Evolutionary conservation across 2,888 invertebrate species (phyloP).

Genomic region (Horisme vitalbata): DNA sequence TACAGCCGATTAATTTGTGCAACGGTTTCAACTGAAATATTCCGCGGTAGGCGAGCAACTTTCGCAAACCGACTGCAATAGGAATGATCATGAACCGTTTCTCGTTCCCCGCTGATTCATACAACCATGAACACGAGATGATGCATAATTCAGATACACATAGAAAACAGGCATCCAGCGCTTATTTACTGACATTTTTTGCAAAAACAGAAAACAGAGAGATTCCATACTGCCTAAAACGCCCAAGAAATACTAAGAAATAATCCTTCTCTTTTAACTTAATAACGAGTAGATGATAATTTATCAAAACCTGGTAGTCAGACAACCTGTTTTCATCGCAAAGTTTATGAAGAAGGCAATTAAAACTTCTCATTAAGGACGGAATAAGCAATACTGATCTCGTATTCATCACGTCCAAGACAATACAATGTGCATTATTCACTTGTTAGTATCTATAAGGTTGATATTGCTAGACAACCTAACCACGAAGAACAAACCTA

Average conservation of each 20-base stretch:
- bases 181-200: not conserved
- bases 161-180: constrained; percentile 2
- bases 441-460: too few species aligned
- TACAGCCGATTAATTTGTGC: constrained; percentile 21
- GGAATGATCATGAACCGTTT: constrained; percentile 55
- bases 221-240: too few species aligned
- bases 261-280: not conserved
- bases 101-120: constrained; percentile 54
- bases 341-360: constrained; percentile 23
- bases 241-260: too few species aligned
- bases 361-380: constrained; percentile 25
- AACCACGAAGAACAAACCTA: too few species aligned
- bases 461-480: too few species aligned
- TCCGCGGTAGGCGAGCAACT: constrained; percentile 55
- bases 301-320: not conserved
- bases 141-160: constrained; percentile 14
- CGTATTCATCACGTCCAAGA: too few species aligned
- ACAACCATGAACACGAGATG: constrained; percentile 32
- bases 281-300: not conserved
- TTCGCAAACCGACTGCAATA: constrained; percentile 53
- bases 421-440: too few species aligned
- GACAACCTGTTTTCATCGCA: not conserved
- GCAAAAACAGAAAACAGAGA: not conserved
- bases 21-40: constrained; percentile 45
- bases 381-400: constrained; percentile 24